phyloP scores from a whole-genome alignment of 2,888 invertebrate genomes.

The Dasypogon diadema region DNA sequence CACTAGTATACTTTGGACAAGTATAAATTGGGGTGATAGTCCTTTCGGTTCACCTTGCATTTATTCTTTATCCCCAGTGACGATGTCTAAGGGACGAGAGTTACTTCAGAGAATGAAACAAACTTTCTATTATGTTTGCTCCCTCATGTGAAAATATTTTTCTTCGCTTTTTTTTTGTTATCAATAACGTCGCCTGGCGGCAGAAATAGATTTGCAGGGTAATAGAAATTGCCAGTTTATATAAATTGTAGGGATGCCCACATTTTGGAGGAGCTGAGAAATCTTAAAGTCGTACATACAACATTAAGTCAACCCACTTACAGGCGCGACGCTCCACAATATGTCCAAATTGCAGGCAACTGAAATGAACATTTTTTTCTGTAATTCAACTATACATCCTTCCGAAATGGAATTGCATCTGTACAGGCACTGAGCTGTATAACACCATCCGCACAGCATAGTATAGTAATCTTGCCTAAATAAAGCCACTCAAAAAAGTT shows the following conservation, averaged over 20 bases:
- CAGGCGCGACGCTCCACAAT: no score
- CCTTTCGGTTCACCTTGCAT: background rate
- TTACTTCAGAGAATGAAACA: background rate
- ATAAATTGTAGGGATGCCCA: no score
- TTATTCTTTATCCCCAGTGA: background rate
- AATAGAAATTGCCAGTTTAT: background rate
- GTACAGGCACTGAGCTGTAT: no score
- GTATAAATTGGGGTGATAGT: background rate
- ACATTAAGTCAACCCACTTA: no score
- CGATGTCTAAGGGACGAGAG: background rate
- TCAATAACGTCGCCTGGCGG: background rate
- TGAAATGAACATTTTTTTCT: slow-evolving; percentile 13
- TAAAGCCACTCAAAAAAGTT: slow-evolving; percentile 36
- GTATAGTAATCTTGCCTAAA: slow-evolving; percentile 16
- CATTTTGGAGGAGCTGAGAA: no score
- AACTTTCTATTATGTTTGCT: background rate
- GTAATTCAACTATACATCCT: background rate
- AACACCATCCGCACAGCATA: no score
- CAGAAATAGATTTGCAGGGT: background rate
- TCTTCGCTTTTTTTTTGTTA: background rate
- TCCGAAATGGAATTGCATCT: background rate
- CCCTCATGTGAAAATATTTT: background rate
- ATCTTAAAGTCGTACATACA: no score
- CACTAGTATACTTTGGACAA: background rate
- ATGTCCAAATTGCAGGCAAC: background rate